Conservation (phyloP, 2,797 vertebrate genomes). For the Gastrophryne carolinensis region DNA sequence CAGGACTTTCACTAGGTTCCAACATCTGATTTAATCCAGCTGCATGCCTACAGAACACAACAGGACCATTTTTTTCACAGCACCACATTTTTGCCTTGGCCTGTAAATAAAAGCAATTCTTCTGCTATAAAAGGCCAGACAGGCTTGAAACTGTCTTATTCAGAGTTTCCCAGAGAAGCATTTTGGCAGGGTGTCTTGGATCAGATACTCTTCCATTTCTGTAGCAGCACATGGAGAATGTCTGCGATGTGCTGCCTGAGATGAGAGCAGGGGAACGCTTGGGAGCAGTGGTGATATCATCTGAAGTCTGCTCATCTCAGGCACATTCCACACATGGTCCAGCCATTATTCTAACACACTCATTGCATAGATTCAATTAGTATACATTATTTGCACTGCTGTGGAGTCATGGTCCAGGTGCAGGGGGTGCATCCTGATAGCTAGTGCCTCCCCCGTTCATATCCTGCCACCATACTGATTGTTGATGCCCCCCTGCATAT, state of each 20-base stretch:
- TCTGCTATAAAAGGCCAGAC: conserved; percentile 93
- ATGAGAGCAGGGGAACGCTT: conserved; percentile 47
- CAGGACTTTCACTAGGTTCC: background rate
- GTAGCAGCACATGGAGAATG: conserved; percentile 57
- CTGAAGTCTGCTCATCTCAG: conserved; percentile 43
- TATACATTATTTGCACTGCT: too few species aligned
- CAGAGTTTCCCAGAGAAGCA: conserved; percentile 65
- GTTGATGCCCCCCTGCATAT: too few species aligned
- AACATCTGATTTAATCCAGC: conserved; percentile 53
- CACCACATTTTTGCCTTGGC: conserved; percentile 56
- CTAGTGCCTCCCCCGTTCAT: too few species aligned
- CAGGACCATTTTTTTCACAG: conserved; percentile 56
- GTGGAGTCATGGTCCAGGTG: too few species aligned
- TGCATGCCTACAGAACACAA: conserved; percentile 55
- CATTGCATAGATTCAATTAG: background rate
- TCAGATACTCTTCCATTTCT: conserved; percentile 69
- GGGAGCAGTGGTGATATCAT: conserved; percentile 47
- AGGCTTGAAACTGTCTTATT: conserved; percentile 70
- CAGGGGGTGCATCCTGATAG: too few species aligned
- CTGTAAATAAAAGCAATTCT: conserved; percentile 83
- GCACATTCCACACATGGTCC: conserved; percentile 17
- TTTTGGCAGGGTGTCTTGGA: conserved; percentile 64
- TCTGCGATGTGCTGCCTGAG: conserved; percentile 53
- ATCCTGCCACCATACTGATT: too few species aligned
- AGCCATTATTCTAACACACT: background rate